These are phyloP conservation scores for Pterostichus niger DNA, from an alignment of 2,888 invertebrate species.

Conservation along the genomic window DNA sequence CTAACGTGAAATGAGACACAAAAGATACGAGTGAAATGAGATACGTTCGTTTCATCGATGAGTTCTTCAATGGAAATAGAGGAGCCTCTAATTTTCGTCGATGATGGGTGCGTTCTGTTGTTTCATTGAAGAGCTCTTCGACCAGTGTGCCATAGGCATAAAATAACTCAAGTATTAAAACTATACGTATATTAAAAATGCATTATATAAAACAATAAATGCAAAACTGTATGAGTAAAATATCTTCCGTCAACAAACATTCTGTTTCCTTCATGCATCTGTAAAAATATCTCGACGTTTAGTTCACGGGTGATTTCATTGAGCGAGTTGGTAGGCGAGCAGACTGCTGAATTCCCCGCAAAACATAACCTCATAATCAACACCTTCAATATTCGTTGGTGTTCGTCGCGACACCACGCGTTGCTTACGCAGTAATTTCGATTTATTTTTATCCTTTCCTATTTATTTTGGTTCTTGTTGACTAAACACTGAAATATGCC, in stretches of 20 bases:
- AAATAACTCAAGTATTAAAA: too few relatives aligned
- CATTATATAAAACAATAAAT: neutral
- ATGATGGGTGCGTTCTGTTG: too few relatives aligned
- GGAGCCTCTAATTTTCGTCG: too few relatives aligned
- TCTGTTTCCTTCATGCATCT: neutral
- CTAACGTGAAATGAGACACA: too few relatives aligned
- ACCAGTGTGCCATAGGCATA: too few relatives aligned
- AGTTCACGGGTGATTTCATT: conserved; percentile 22
- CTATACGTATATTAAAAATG: too few relatives aligned
- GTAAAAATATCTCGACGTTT: neutral
- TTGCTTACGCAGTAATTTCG: neutral
- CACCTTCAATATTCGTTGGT: neutral
- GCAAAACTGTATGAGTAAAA: neutral
- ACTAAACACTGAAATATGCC: conserved; percentile 56
- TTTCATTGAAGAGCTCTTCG: too few relatives aligned
- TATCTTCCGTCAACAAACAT: neutral
- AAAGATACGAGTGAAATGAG: too few relatives aligned
- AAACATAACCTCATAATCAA: neutral
- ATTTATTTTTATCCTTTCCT: conserved; percentile 55
- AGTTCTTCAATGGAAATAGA: too few relatives aligned
- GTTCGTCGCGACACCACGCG: conserved; percentile 43
- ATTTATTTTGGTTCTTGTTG: conserved; percentile 49
- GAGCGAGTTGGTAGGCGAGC: conserved; percentile 18
- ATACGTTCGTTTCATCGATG: too few relatives aligned
- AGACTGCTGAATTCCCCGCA: neutral